Base-by-base conservation (phyloP, 35 echinoderm and acorn worm genomes). In the Apostichopus parvimensis region DNA sequence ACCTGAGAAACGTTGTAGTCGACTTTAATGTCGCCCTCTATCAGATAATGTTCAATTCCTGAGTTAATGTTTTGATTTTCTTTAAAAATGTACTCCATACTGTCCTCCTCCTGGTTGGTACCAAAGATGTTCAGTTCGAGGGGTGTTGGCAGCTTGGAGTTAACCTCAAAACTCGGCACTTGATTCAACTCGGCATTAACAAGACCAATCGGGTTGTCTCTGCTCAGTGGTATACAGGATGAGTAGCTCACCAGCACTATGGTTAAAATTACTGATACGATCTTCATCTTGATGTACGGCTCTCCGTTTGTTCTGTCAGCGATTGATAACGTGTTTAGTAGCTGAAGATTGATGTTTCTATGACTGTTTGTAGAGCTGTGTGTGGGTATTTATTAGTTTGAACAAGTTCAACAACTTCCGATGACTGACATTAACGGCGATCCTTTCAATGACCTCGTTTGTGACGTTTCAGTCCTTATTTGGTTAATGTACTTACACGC, bases 61-160 rank as follows among this genome's bases (percentile, higher is more conserved):
- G 24, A 25, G 24, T 25, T 1, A 25, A 25, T 89, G 54, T 93
- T 87, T 6, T 6, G 12, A 80, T 93, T 89, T 62, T 89, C 83
- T 89, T 68, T 10, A 28, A 93, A 54, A 17, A 93, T 93, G 9
- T 61, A 62, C 18, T 79, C 92, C 84, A 93, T 79, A 59, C 64
- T 93, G 52, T 88, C 92, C n/a, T 89, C 92, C 24, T 93, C 92
- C 18, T 79, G 18, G 25, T 87, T n/a, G 13, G 14, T 92, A 6
- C 91, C 91, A 73, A 86, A 83, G 34, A 20, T 86, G 9, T 3
- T 10, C 57, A 92, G 53, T 15, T 92, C 91, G 45, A 53, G 8
- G 1, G 77, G 21, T 53, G 77, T 79, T 22, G 77, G 77, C 1
- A 25, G 9, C 45, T 84, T 58, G 15, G 45, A 52, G 81, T 6